These are phyloP conservation scores for Prosopocoilus inquinatus DNA, from an alignment of 2,888 invertebrate genomes.

Conservation along the genomic window DNA sequence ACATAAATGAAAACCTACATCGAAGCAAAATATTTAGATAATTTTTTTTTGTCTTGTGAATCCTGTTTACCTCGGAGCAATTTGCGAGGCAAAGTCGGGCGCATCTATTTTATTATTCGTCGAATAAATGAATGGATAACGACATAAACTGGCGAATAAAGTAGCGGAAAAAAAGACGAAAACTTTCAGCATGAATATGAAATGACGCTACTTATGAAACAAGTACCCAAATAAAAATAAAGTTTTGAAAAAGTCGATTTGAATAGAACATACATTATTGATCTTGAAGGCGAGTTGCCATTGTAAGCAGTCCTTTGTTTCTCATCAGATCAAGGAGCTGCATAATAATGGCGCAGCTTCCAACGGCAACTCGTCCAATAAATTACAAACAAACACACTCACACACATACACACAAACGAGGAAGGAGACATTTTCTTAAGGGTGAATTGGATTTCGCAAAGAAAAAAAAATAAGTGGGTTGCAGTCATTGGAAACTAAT, in stretches of 20 bases:
- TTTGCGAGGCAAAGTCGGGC: too few relatives aligned
- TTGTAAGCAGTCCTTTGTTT: conserved; percentile 33
- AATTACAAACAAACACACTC: conserved; percentile 24
- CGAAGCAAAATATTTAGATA: too few relatives aligned
- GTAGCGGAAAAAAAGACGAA: too few relatives aligned
- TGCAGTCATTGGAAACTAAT: not conserved
- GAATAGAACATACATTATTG: conserved; percentile 27
- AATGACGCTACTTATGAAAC: conserved; percentile 7
- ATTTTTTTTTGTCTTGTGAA: too few relatives aligned
- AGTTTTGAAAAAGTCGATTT: conserved; percentile 11
- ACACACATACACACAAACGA: conserved; percentile 15
- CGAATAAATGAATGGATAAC: too few relatives aligned
- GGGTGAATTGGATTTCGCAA: conserved; percentile 12
- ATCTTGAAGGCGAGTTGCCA: conserved; percentile 26
- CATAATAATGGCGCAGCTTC: conserved; percentile 28
- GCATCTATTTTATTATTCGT: too few relatives aligned
- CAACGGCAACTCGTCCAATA: conserved; percentile 29
- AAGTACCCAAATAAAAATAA: conserved; percentile 6
- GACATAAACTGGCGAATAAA: too few relatives aligned
- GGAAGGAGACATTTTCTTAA: conserved; percentile 12
- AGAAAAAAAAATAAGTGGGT: not conserved
- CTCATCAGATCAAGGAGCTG: conserved; percentile 28
- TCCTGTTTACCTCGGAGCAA: too few relatives aligned
- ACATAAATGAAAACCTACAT: too few relatives aligned
- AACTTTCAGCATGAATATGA: too few relatives aligned